Percentiles rank a stretch among this genome's conserved stretches.
Conservation (phyloP, 2,797 vertebrate genomes). For the Psittacula derbiana region DNA sequence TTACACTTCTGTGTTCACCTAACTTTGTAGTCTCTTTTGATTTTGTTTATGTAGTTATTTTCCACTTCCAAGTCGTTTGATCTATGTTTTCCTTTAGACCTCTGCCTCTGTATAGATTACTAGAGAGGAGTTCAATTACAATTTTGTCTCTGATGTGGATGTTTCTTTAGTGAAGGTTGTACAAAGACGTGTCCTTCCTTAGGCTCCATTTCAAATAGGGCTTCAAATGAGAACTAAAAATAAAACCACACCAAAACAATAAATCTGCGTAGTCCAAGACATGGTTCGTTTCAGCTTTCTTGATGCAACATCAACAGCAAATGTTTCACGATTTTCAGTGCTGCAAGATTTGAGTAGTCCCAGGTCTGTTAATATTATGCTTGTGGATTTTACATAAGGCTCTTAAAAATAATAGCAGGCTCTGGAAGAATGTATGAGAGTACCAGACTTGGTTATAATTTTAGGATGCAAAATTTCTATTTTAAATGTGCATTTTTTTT, state of each 20-base stretch:
- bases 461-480: neutral
- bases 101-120: constrained; percentile 14
- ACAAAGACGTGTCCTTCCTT: constrained; percentile 22
- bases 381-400: neutral
- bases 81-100: constrained; percentile 35
- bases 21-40: constrained; percentile 24
- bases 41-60: constrained; percentile 35
- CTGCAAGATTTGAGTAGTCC: neutral
- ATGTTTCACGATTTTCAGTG: neutral
- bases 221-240: neutral
- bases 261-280: neutral
- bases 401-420: neutral
- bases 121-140: constrained; percentile 38
- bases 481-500: neutral
- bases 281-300: neutral
- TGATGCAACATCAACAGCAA: neutral
- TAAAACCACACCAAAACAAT: neutral
- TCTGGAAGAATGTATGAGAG: neutral
- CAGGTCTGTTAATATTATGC: neutral
- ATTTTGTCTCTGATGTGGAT: constrained; percentile 51
- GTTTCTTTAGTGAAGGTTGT: constrained; percentile 25
- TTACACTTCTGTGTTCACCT: neutral
- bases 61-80: constrained; percentile 37
- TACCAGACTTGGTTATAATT: neutral
- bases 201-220: neutral